Percentiles rank a stretch among this genome's conserved stretches.
Evolutionary conservation across 2,797 vertebrate genomes (phyloP).

Genomic region (Benthosema pterotum): DNA sequence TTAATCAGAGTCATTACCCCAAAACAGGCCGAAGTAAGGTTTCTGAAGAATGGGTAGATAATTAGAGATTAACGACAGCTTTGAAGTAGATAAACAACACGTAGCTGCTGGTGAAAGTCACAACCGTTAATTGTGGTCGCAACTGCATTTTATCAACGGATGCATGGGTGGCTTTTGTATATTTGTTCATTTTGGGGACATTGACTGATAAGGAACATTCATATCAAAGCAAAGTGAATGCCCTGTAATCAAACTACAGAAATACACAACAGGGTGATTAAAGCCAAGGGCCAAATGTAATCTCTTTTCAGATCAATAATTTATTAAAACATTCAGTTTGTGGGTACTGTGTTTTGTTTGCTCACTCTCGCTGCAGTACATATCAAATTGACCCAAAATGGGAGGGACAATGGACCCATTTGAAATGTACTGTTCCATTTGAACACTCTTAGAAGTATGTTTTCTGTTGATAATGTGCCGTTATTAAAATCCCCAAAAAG

Average conservation of each 20-base stretch:
- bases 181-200: slow-evolving; percentile 2
- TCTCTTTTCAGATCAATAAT: slow-evolving; percentile 36
- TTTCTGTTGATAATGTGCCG: no score
- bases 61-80: slow-evolving; percentile 83
- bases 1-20: slow-evolving; percentile 75
- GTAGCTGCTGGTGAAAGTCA: slow-evolving; percentile 70
- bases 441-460: no score
- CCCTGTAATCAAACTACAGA: not conserved
- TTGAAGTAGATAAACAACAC: slow-evolving; percentile 88
- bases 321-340: slow-evolving; percentile 33
- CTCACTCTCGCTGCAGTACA: no score
- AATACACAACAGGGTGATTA: no score
- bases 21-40: slow-evolving; percentile 75
- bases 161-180: slow-evolving; percentile 24
- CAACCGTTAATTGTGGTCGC: slow-evolving; percentile 41
- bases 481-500: no score
- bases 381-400: no score
- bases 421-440: no score
- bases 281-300: slow-evolving; percentile 24
- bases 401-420: no score
- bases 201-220: not conserved
- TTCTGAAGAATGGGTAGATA: slow-evolving; percentile 77
- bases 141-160: slow-evolving; percentile 48
- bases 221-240: slow-evolving; percentile 45
- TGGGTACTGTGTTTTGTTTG: slow-evolving; percentile 24